A percentile compares a stretch with the other conserved stretches of the same genome.
phyloP scores from a whole-genome alignment of 2,797 vertebrate species.

The Sylvia borin region DNA sequence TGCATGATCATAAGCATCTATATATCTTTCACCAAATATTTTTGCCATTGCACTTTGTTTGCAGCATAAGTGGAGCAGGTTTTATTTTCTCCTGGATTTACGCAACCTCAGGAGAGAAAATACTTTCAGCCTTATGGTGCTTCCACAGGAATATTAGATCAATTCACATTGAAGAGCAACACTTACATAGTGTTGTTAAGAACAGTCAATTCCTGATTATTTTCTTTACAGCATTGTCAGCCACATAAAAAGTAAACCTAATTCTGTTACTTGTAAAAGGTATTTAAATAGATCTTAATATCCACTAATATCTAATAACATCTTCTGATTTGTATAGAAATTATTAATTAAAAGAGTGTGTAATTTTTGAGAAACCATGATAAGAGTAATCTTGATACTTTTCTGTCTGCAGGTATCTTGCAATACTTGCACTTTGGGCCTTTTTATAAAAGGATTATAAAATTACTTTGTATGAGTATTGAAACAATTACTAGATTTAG shows the following conservation, averaged over 20 bases:
- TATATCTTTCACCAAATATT: background rate
- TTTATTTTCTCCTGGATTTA: background rate
- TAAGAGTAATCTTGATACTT: background rate
- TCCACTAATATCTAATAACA: background rate
- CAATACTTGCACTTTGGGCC: background rate
- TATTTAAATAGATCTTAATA: background rate
- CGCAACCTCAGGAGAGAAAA: background rate
- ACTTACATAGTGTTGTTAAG: background rate
- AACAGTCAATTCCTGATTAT: background rate
- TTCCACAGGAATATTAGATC: background rate
- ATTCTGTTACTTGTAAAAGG: background rate
- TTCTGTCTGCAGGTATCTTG: background rate
- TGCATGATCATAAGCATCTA: background rate
- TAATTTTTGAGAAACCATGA: background rate
- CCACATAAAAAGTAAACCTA: background rate
- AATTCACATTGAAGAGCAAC: background rate
- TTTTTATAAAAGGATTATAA: background rate
- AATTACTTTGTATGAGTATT: background rate
- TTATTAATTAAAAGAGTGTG: background rate
- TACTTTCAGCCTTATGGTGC: background rate
- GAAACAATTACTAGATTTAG: background rate
- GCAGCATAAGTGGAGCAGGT: background rate
- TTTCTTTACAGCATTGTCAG: background rate
- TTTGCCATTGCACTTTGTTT: background rate
- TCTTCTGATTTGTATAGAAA: background rate